Conservation (phyloP, 2,888 invertebrate species). For the Prosapia bicincta region DNA sequence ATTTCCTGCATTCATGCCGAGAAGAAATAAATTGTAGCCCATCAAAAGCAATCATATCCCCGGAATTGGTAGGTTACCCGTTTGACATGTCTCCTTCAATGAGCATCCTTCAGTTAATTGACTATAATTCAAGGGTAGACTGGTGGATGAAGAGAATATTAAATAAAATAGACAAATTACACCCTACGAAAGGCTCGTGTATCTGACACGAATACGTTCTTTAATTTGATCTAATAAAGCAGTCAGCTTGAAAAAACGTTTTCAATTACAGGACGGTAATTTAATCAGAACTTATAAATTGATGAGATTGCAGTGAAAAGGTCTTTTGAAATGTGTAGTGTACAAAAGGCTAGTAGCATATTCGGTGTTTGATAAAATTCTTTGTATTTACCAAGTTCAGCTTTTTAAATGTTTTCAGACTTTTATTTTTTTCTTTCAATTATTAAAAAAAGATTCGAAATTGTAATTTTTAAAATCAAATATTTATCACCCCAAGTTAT, state of each 20-base stretch:
- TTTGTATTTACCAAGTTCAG: no score
- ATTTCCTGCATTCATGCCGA: not conserved
- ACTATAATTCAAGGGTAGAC: not conserved
- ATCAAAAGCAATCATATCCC: not conserved
- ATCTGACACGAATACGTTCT: not conserved
- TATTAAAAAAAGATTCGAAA: no score
- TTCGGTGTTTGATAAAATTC: no score
- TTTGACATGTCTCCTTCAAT: not conserved
- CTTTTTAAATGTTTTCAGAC: no score
- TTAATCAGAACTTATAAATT: no score
- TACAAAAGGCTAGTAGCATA: no score
- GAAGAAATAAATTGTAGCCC: not conserved
- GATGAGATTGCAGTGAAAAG: no score
- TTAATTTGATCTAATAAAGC: not conserved
- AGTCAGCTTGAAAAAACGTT: not conserved
- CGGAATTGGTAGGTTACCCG: not conserved
- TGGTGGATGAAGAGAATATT: not conserved
- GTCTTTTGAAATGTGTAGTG: no score
- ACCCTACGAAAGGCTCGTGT: not conserved
- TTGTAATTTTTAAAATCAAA: no score
- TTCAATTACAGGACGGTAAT: no score
- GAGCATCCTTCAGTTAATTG: not conserved
- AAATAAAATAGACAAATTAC: not conserved
- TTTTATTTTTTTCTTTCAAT: no score
- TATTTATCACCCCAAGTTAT: no score